A percentile compares a stretch with the other conserved stretches of the same genome.
phyloP scores from a whole-genome alignment of 2,113 vertebrate species.

The Oreotrochilus melanogaster region DNA sequence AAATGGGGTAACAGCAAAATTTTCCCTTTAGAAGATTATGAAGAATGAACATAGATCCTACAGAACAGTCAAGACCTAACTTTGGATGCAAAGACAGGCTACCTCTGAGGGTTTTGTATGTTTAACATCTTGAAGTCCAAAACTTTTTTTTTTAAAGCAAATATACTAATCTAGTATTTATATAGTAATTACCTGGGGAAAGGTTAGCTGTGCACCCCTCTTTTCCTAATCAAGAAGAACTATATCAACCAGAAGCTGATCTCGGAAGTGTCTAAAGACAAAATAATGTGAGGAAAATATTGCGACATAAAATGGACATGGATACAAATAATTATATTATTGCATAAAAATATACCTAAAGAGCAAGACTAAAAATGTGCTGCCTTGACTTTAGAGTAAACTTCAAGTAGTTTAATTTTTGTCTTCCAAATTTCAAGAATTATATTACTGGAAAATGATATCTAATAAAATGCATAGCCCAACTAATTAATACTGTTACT shows the following conservation, averaged over 20 bases:
- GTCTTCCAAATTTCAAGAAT: constrained; percentile 13
- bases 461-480: constrained; percentile 35
- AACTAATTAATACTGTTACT: neutral
- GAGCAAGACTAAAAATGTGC: neutral
- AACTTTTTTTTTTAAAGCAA: neutral
- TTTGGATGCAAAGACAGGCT: neutral
- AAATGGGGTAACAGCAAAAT: neutral
- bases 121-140: neutral
- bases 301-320: neutral
- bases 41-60: neutral
- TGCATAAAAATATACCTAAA: neutral
- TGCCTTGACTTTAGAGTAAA: neutral
- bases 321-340: neutral
- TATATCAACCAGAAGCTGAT: neutral
- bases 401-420: neutral
- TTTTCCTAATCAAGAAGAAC: neutral
- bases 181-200: neutral
- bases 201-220: neutral
- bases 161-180: neutral
- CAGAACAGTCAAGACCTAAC: neutral
- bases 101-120: neutral
- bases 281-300: neutral
- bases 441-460: constrained; percentile 27
- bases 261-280: neutral
- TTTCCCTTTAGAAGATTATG: neutral